Evolutionary conservation across 2,888 invertebrate species (phyloP).

Genomic region (Apamea monoglypha): DNA sequence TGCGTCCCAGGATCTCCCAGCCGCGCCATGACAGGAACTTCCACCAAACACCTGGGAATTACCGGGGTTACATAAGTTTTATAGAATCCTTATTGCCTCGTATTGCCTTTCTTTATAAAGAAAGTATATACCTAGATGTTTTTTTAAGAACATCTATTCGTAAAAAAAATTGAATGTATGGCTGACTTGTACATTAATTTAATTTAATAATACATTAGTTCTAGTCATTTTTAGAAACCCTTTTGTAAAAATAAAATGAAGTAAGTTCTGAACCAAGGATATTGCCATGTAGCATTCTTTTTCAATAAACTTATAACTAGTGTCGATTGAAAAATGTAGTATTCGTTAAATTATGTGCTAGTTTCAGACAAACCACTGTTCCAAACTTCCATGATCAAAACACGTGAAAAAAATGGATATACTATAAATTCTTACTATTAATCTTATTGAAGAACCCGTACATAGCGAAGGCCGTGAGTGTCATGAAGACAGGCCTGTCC

Average conservation of each 20-base stretch:
- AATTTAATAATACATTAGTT: neutral
- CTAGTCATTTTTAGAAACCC: neutral
- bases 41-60: conserved; percentile 71
- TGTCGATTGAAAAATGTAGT: neutral
- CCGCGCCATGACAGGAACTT: conserved; percentile 77
- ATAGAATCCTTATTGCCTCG: neutral
- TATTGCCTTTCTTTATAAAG: neutral
- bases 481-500: conserved; percentile 74
- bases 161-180: neutral
- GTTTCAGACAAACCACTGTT: neutral
- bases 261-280: neutral
- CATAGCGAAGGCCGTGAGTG: conserved; percentile 70
- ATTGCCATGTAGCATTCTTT: neutral
- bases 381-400: neutral
- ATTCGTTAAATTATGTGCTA: neutral
- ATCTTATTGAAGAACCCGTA: conserved; percentile 75
- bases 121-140: neutral
- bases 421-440: conserved; percentile 71
- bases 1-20: conserved; percentile 76
- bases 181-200: neutral
- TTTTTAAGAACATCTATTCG: neutral
- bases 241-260: neutral
- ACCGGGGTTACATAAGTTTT: neutral
- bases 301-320: neutral
- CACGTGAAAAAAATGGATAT: neutral